Percentiles rank a stretch among this genome's conserved stretches.
phyloP scores from a whole-genome alignment of 1,140 invertebrate species.

The Lepidurus apus region DNA sequence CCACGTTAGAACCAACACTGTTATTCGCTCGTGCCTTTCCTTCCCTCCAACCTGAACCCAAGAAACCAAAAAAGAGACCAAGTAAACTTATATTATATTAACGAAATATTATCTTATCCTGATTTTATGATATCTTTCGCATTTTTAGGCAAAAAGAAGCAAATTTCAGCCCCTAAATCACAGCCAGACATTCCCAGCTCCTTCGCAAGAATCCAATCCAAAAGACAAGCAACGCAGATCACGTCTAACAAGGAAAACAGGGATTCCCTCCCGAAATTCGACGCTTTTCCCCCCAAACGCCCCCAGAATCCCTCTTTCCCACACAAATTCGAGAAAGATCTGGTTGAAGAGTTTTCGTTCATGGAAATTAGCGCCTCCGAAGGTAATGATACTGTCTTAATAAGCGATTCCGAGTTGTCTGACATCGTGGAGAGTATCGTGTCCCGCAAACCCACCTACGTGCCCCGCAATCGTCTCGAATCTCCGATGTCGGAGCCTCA shows the following conservation, averaged over 20 bases:
- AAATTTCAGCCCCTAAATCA: not conserved
- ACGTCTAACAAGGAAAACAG: not conserved
- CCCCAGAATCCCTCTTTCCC: not conserved
- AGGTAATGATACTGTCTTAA: not conserved
- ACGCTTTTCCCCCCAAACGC: not conserved
- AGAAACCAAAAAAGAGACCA: not conserved
- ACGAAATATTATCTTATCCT: not conserved
- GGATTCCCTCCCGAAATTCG: not conserved
- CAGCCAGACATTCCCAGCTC: not conserved
- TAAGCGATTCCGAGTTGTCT: not conserved
- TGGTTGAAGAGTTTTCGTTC: not conserved
- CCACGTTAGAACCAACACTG: not conserved
- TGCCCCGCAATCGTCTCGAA: not conserved
- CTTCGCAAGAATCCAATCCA: not conserved
- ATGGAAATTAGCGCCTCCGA: not conserved
- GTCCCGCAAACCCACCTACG: not conserved
- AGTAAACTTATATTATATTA: not conserved
- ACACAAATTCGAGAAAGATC: not conserved
- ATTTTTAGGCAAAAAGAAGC: not conserved
- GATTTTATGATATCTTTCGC: not conserved
- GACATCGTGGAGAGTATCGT: not conserved
- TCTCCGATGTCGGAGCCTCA: not conserved
- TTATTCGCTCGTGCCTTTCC: constrained; percentile 14
- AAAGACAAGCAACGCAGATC: not conserved
- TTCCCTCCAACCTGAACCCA: not conserved